Base-by-base conservation (phyloP, 2,888 invertebrate genomes). In the Tetranychus piercei region DNA sequence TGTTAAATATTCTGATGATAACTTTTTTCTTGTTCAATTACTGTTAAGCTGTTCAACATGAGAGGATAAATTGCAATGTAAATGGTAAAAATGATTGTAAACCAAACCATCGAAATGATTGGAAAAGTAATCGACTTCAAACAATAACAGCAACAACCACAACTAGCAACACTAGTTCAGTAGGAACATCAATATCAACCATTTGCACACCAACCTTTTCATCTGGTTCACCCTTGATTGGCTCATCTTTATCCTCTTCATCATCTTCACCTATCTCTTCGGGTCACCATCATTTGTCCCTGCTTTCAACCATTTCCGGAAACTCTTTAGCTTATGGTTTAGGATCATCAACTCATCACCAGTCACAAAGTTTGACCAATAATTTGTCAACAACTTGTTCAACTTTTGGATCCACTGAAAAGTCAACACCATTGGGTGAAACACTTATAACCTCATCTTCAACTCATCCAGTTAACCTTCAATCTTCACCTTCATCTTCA, bases 41-140 rank as follows among this genome's bases (percentile, higher is more conserved):
- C 34, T 34, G 7, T 22, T 22, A 65, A 73, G 76, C 76, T 44
- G 76, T 76, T 70, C 76, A 76, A 75, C 72, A 76, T 66, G 76
- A 76, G 73, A 67, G 76, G 55, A 44, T 75, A 44, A 76, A 70
- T 73, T 70, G 73, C 20, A 67, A 67, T 15, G 65, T 65, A 18
- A 65, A n/a, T n/a, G 67, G 67, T 22, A 67, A 67, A 22, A n/a
- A 11, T 67, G 67, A 67, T 67, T n/a, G 67, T 67, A 67, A 67
- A 67, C n/a, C 67, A 22, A 65, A 65, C 15, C 65, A 65, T 65
- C 65, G 65, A 65, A 65, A 65, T 65, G 65, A 65, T 65, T 65
- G 34, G 34, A 34, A 34, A 34, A 55, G 55, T 6, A 55, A 55
- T 55, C 55, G 55, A 55, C 55, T 15, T 55, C 9, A 55, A 55